Conservation (phyloP, 2,113 vertebrate species). For the Anguilla japonica region DNA sequence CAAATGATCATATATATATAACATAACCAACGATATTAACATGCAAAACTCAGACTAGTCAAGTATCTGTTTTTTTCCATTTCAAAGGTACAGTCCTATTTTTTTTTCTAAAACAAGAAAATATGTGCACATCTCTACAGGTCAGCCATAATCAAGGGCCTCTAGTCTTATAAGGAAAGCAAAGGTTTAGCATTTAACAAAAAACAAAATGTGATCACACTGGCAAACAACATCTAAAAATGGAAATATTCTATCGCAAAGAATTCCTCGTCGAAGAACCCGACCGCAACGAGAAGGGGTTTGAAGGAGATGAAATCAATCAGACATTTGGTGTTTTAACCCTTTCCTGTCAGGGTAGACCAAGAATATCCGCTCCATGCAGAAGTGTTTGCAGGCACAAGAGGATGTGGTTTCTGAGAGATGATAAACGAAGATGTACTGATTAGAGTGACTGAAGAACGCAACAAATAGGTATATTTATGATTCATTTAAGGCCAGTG, state of each 20-base stretch:
- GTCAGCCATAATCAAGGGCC: too few relatives aligned
- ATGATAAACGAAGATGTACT: conserved; percentile 6
- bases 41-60: too few relatives aligned
- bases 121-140: too few relatives aligned
- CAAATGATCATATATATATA: too few relatives aligned
- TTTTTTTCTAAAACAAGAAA: too few relatives aligned
- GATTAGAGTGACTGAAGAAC: conserved; percentile 21
- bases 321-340: conserved; percentile 21
- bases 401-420: conserved; percentile 32
- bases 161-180: background rate
- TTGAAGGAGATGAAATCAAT: conserved; percentile 9
- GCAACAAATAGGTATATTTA: background rate
- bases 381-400: background rate
- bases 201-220: background rate
- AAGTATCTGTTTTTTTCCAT: too few relatives aligned
- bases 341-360: conserved; percentile 31
- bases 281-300: background rate
- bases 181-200: background rate
- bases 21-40: too few relatives aligned
- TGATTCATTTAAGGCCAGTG: background rate
- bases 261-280: background rate
- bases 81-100: too few relatives aligned
- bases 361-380: conserved; percentile 24
- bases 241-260: background rate
- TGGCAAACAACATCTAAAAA: background rate